phyloP scores from a whole-genome alignment of 2,113 vertebrate genomes.

The Macquaria australasica region DNA sequence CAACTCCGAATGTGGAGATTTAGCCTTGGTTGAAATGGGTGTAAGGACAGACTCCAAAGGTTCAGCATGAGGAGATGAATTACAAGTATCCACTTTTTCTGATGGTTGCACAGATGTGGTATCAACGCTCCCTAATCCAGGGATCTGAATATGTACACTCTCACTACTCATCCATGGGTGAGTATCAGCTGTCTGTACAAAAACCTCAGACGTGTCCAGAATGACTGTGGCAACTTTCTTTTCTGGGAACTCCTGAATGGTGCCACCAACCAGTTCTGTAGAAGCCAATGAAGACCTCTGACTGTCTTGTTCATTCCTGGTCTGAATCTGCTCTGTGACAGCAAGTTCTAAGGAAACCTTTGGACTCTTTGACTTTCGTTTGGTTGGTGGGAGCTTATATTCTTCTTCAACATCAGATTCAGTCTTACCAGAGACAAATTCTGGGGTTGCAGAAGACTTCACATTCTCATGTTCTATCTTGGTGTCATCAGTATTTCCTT shows the following conservation, averaged over 20 bases:
- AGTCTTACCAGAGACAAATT: too few relatives aligned
- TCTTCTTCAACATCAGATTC: too few relatives aligned
- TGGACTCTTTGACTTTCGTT: too few relatives aligned
- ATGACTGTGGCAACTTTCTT: slow-evolving; percentile 59
- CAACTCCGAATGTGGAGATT: not conserved
- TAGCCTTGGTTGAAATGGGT: not conserved
- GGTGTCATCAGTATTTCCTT: not conserved
- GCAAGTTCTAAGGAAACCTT: too few relatives aligned
- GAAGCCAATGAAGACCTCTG: not conserved
- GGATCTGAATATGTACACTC: too few relatives aligned
- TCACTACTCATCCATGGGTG: too few relatives aligned
- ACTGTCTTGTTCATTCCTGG: not conserved
- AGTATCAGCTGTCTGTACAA: too few relatives aligned
- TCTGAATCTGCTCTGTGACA: not conserved
- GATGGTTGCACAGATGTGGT: not conserved
- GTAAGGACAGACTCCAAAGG: not conserved
- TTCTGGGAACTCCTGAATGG: not conserved
- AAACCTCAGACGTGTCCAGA: slow-evolving; percentile 37
- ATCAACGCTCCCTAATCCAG: too few relatives aligned
- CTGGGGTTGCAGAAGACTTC: not conserved
- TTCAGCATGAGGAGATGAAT: not conserved
- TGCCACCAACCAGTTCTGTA: not conserved
- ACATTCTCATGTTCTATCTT: not conserved
- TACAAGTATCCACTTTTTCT: not conserved
- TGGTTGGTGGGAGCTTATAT: not conserved